Conservation (phyloP, 1,140 invertebrate genomes). For the Drosophila sp. region DNA sequence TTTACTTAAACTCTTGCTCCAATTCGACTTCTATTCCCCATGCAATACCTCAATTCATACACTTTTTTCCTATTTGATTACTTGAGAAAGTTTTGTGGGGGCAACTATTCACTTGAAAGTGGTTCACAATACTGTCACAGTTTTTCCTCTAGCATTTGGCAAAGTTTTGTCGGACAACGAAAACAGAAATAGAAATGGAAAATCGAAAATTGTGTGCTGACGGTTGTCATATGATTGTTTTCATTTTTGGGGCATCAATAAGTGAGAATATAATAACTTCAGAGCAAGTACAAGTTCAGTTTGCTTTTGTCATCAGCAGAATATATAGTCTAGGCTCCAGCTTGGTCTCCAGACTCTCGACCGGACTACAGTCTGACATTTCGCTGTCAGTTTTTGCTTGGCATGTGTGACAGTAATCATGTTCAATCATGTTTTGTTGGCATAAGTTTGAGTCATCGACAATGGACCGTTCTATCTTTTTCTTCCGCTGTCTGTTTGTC, state of each 20-base stretch:
- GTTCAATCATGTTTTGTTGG: slow-evolving; percentile 59
- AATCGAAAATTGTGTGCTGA: slow-evolving; percentile 43
- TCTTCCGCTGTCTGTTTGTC: neutral
- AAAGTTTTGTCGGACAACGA: slow-evolving; percentile 52
- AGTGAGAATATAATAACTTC: slow-evolving; percentile 58
- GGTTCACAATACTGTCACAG: slow-evolving; percentile 12
- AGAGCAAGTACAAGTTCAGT: slow-evolving; percentile 29
- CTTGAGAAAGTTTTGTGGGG: slow-evolving; percentile 18
- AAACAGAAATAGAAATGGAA: slow-evolving; percentile 37
- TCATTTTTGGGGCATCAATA: slow-evolving; percentile 77
- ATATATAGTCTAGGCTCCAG: neutral
- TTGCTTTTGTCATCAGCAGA: slow-evolving; percentile 29
- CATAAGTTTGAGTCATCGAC: slow-evolving; percentile 35
- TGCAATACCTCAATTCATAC: neutral
- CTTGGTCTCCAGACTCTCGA: slow-evolving; percentile 2
- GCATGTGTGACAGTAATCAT: slow-evolving; percentile 56
- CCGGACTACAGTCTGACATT: slow-evolving; percentile 34
- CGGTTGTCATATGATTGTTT: slow-evolving; percentile 78
- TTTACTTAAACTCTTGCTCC: slow-evolving; percentile 52
- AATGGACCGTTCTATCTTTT: slow-evolving; percentile 1
- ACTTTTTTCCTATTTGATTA: slow-evolving; percentile 10
- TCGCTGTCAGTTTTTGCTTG: slow-evolving; percentile 40
- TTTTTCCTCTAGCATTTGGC: slow-evolving; percentile 25
- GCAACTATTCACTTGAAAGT: slow-evolving; percentile 21
- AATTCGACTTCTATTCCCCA: slow-evolving; percentile 27